Percentiles rank a stretch among this genome's conserved stretches.
These are phyloP conservation scores for Pyrocoelia pectoralis DNA, from an alignment of 2,888 invertebrate genomes.

Conservation along the genomic window DNA sequence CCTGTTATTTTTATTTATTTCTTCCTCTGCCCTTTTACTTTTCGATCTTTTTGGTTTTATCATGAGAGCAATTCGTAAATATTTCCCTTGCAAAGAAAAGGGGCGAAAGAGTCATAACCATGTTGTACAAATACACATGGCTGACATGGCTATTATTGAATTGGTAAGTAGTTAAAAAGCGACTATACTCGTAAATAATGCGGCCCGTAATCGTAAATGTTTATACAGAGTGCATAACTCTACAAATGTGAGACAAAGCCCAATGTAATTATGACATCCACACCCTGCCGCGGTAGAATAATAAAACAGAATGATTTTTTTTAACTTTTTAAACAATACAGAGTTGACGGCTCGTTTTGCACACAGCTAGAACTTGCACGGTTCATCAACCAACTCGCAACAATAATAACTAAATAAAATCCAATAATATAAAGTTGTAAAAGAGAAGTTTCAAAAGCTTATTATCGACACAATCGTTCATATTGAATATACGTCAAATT, in stretches of 20 bases:
- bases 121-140: background rate
- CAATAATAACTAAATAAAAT: conserved; percentile 31
- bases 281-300: conserved; percentile 9
- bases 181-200: background rate
- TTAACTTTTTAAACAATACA: conserved; percentile 21
- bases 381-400: conserved; percentile 25
- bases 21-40: too few species aligned
- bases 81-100: too few species aligned
- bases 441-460: conserved; percentile 31
- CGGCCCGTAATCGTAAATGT: background rate
- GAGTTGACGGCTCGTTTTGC: conserved; percentile 24
- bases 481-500: conserved; percentile 13
- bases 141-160: too few species aligned
- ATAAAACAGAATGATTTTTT: conserved; percentile 20
- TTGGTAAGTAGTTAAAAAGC: background rate
- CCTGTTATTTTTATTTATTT: too few species aligned
- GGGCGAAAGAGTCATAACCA: too few species aligned
- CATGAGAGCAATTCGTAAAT: too few species aligned
- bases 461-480: conserved; percentile 38
- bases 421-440: conserved; percentile 39
- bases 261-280: conserved; percentile 27
- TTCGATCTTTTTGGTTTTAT: too few species aligned
- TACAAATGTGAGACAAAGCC: conserved; percentile 3
- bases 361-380: conserved; percentile 21
- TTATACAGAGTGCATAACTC: background rate